A percentile compares a stretch with the other conserved stretches of the same genome.
phyloP scores from a whole-genome alignment of 2,888 invertebrate species.

The Creontiades dilutus region DNA sequence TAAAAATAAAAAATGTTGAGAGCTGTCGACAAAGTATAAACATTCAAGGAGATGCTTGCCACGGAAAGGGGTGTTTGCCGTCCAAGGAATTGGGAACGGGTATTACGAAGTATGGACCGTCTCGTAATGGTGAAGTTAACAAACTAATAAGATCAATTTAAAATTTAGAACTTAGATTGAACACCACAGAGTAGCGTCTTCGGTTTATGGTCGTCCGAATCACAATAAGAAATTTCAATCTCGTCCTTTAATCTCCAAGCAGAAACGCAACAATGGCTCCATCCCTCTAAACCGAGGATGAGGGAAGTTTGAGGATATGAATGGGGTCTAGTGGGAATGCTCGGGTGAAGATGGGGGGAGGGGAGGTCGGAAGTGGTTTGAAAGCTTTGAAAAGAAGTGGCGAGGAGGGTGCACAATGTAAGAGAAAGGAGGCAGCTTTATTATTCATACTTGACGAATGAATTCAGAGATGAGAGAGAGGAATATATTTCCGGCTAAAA shows the following conservation, averaged over 20 bases:
- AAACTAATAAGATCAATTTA: too few species aligned
- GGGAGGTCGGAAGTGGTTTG: conserved; percentile 23
- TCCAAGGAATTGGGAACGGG: too few species aligned
- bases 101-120: too few species aligned
- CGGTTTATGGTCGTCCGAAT: background rate
- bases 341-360: too few species aligned
- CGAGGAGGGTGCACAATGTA: background rate
- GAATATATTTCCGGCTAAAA: background rate
- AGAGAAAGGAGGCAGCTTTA: background rate
- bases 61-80: too few species aligned
- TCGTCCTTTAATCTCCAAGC: conserved; percentile 7
- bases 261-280: background rate
- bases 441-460: conserved; percentile 46
- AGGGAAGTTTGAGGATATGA: background rate
- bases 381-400: background rate
- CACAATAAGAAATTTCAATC: background rate
- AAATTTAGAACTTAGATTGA: background rate
- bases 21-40: too few species aligned
- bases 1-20: too few species aligned
- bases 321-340: background rate
- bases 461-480: conserved; percentile 37
- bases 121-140: too few species aligned
- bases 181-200: background rate
- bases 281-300: background rate
- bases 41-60: too few species aligned